Conservation (phyloP, 2,888 invertebrate species). For the Leptarthrus brevirostris region DNA sequence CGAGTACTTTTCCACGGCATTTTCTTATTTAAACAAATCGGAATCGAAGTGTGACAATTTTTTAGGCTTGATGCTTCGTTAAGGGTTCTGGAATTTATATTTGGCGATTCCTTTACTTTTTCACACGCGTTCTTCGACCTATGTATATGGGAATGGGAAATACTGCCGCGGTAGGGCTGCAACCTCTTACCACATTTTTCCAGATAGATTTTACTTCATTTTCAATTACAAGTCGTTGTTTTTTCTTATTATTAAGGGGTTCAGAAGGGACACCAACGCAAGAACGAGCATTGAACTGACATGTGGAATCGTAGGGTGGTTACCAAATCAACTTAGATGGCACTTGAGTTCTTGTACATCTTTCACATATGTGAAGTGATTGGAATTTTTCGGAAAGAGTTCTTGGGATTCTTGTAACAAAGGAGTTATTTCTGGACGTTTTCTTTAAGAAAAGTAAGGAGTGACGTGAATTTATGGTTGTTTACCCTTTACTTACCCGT, state of each 20-base stretch:
- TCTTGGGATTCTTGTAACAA: slow-evolving; percentile 18
- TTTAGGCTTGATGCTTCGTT: too few relatives aligned
- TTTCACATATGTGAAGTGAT: not conserved
- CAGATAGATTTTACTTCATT: not conserved
- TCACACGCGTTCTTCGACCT: not conserved
- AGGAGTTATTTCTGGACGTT: slow-evolving; percentile 22
- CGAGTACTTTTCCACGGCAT: not conserved
- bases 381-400: slow-evolving; percentile 33
- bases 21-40: slow-evolving; percentile 13
- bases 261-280: not conserved
- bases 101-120: not conserved
- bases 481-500: not conserved
- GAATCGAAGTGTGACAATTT: slow-evolving; percentile 8
- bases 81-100: not conserved
- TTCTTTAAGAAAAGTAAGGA: not conserved
- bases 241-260: not conserved
- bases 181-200: slow-evolving; percentile 24
- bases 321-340: not conserved
- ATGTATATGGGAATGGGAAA: not conserved
- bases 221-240: slow-evolving; percentile 8
- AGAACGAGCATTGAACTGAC: not conserved
- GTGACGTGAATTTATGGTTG: slow-evolving; percentile 22
- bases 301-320: not conserved
- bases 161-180: not conserved
- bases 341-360: not conserved